phyloP scores from a whole-genome alignment of 2,888 invertebrate genomes.

The Blera fallax region DNA sequence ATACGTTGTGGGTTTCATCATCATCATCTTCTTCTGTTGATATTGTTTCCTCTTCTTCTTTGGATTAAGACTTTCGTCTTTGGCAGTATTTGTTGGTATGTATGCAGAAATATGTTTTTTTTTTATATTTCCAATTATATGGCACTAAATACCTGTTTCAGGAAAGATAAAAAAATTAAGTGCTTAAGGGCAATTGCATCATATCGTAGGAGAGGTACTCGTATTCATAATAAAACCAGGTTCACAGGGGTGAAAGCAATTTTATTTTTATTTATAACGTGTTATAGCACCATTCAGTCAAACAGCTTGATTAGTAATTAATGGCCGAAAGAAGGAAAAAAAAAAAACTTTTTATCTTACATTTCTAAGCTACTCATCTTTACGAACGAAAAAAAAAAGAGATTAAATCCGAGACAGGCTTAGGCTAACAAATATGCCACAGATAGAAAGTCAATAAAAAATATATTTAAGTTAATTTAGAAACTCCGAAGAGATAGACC shows the following conservation, averaged over 20 bases:
- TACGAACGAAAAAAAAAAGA: background rate
- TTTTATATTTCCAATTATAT: conserved; percentile 10
- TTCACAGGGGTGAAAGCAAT: conserved; percentile 12
- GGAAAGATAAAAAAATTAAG: background rate
- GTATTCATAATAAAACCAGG: background rate
- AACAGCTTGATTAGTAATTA: background rate
- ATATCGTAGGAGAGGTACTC: background rate
- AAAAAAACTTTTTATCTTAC: background rate
- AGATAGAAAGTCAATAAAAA: conserved; percentile 50
- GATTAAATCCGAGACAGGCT: background rate
- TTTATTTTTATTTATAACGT: background rate
- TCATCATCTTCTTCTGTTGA: conserved; percentile 23
- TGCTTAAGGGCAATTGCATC: conserved; percentile 19
- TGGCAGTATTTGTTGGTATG: conserved; percentile 30
- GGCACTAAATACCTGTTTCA: conserved; percentile 25
- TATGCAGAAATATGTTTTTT: background rate
- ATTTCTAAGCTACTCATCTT: background rate
- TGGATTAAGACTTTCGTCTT: conserved; percentile 47
- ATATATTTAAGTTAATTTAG: conserved; percentile 22
- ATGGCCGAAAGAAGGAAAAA: too few species aligned
- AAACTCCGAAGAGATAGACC: background rate
- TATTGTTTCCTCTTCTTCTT: conserved; percentile 4
- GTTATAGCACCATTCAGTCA: background rate
- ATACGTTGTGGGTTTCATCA: conserved; percentile 56
- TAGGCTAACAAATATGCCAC: conserved; percentile 28